phyloP scores from a whole-genome alignment of 2,888 invertebrate genomes.

The Agriotes lineatus region DNA sequence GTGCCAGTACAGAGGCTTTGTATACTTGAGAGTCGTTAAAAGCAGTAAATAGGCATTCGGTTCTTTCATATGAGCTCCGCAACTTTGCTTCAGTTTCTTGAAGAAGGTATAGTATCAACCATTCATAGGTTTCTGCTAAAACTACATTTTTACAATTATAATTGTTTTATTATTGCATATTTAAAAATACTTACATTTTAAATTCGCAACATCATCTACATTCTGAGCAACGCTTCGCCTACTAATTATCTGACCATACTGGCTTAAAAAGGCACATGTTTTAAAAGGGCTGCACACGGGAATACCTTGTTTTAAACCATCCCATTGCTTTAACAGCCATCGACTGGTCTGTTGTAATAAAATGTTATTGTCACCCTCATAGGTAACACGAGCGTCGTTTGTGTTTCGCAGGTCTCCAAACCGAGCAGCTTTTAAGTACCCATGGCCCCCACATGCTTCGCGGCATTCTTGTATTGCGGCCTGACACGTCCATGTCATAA shows the following conservation, averaged over 20 bases:
- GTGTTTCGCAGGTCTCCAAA: conserved; percentile 87
- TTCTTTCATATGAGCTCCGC: too few relatives aligned
- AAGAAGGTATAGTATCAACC: too few relatives aligned
- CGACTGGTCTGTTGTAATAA: conserved; percentile 91
- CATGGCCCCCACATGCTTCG: conserved; percentile 92
- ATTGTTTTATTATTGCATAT: too few relatives aligned
- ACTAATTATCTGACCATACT: conserved; percentile 68
- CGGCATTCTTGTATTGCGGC: conserved; percentile 85
- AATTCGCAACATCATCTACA: conserved; percentile 59
- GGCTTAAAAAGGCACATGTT: conserved; percentile 76
- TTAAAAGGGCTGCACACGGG: conserved; percentile 76
- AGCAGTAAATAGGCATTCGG: too few relatives aligned
- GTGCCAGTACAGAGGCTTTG: too few relatives aligned
- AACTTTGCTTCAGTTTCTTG: too few relatives aligned
- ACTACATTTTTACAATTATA: too few relatives aligned
- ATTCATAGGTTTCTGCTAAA: too few relatives aligned
- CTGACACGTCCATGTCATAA: conserved; percentile 82
- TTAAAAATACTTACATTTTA: conserved; percentile 62
- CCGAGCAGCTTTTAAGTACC: conserved; percentile 84
- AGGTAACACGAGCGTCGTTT: conserved; percentile 91
- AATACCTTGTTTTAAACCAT: conserved; percentile 64
- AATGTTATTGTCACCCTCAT: conserved; percentile 96
- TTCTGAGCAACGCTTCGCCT: conserved; percentile 61
- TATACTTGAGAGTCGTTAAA: too few relatives aligned
- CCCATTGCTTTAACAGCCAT: conserved; percentile 82